Evolutionary conservation across 2,113 vertebrate species (phyloP).

Genomic region (Seriola dumerili): DNA sequence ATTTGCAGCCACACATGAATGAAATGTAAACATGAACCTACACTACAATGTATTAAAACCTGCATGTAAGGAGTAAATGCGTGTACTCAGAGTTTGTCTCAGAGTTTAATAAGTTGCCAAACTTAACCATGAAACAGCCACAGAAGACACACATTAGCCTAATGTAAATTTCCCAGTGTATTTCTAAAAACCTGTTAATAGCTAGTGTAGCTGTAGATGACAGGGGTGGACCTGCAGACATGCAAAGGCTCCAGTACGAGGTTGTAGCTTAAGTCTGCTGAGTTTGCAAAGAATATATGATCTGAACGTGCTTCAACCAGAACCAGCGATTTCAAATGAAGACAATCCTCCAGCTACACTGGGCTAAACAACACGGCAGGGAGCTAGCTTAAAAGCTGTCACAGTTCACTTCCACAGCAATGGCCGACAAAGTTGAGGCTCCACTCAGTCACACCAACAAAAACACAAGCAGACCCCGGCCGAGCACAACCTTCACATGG

Average conservation of each 20-base stretch:
- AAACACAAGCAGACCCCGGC: neutral
- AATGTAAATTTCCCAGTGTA: neutral
- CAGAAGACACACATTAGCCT: neutral
- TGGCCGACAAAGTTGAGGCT: constrained; percentile 57
- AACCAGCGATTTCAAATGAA: constrained; percentile 9
- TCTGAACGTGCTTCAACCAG: neutral
- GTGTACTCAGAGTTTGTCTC: too few relatives aligned
- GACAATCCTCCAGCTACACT: neutral
- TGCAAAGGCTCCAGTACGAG: neutral
- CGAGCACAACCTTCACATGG: too few relatives aligned
- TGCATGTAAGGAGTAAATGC: neutral
- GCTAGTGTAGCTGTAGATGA: neutral
- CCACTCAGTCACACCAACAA: neutral
- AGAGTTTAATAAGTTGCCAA: too few relatives aligned
- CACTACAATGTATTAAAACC: neutral
- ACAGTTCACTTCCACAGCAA: constrained; percentile 38
- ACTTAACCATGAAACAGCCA: too few relatives aligned
- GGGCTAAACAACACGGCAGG: constrained; percentile 5
- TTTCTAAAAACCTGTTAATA: neutral
- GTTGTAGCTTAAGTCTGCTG: constrained; percentile 17
- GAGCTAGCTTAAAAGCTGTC: constrained; percentile 26
- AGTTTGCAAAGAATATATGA: constrained; percentile 22
- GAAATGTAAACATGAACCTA: neutral
- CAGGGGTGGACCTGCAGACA: neutral
- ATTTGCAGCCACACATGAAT: neutral